phyloP scores from a whole-genome alignment of 2,797 vertebrate species.

The Oreochromis grahami region DNA sequence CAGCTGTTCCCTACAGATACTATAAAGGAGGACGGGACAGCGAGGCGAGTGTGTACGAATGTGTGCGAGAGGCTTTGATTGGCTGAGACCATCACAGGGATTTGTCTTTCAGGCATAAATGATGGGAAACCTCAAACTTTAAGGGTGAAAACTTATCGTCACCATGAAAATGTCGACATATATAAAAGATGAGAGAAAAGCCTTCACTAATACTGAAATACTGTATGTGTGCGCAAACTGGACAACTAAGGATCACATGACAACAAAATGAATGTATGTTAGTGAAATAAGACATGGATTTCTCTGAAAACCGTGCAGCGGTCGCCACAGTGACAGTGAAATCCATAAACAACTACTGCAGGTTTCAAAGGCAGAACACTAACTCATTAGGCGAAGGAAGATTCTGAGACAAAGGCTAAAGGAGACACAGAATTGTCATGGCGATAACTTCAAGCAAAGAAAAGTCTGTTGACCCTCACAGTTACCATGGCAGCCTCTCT shows the following conservation, averaged over 20 bases:
- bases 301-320: background rate
- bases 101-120: background rate
- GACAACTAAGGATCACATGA: background rate
- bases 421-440: constrained; percentile 47
- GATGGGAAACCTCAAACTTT: constrained; percentile 4
- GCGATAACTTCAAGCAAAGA: constrained; percentile 45
- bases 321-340: background rate
- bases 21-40: background rate
- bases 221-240: no score
- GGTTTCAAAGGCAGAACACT: constrained; percentile 23
- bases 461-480: constrained; percentile 33
- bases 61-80: background rate
- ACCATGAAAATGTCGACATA: background rate
- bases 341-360: background rate
- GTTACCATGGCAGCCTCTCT: constrained; percentile 67
- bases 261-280: background rate
- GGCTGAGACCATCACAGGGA: background rate
- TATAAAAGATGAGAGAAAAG: background rate
- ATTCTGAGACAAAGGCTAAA: constrained; percentile 36
- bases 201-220: background rate
- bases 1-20: constrained; percentile 50
- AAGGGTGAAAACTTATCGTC: background rate
- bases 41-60: background rate
- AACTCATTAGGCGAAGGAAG: constrained; percentile 13
- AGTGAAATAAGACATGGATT: background rate